Evolutionary conservation across 1,140 invertebrate genomes (phyloP).

Genomic region (Lordiphosa clarofinis): DNA sequence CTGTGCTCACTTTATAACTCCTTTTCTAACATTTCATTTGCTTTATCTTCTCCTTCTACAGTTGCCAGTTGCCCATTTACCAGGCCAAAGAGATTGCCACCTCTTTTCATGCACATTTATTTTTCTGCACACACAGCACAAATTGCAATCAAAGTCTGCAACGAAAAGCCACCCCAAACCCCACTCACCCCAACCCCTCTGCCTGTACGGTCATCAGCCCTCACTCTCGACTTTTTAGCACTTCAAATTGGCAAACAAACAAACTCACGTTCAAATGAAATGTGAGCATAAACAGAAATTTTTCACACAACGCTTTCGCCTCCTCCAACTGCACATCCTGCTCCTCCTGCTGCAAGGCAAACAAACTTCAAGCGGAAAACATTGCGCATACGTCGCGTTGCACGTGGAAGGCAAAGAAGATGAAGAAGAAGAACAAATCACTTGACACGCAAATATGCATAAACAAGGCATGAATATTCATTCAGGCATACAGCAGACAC

Average conservation of each 20-base stretch:
- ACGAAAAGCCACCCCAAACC: conserved; percentile 1
- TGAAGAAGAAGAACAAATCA: conserved; percentile 40
- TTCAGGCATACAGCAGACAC: conserved; percentile 45
- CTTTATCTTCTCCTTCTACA: not conserved
- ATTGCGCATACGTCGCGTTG: conserved; percentile 62
- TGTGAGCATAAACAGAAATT: conserved; percentile 76
- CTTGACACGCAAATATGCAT: conserved; percentile 79
- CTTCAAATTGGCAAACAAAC: conserved; percentile 74
- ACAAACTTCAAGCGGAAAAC: conserved; percentile 66
- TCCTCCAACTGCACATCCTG: not conserved
- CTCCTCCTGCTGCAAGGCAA: conserved; percentile 41
- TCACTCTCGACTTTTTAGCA: conserved; percentile 46
- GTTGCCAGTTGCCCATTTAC: conserved; percentile 28
- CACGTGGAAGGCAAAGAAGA: conserved; percentile 20
- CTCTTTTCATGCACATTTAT: conserved; percentile 28
- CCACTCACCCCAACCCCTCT: conserved; percentile 13
- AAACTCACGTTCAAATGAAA: conserved; percentile 75
- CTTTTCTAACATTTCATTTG: too few relatives aligned
- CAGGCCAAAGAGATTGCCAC: conserved; percentile 18
- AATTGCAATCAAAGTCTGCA: conserved; percentile 65
- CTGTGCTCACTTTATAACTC: too few relatives aligned
- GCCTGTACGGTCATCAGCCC: conserved; percentile 4
- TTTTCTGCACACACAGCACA: conserved; percentile 60
- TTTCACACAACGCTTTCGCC: conserved; percentile 54
- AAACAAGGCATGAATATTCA: conserved; percentile 78